Evolutionary conservation across 1,140 invertebrate genomes (phyloP).

Genomic region (Leptinotarsa undecemlineata): DNA sequence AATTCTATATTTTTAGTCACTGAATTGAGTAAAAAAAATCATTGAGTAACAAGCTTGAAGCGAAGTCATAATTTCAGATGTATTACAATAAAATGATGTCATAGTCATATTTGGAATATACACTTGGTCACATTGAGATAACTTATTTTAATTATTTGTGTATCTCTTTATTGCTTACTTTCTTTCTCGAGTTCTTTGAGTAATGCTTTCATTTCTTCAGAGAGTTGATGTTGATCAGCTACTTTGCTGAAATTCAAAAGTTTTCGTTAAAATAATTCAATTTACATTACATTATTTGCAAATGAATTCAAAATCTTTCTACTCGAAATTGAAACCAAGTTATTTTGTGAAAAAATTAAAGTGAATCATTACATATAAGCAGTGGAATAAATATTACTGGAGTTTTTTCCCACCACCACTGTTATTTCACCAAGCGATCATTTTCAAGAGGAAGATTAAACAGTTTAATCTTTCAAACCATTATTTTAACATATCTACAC

Average conservation of each 20-base stretch:
- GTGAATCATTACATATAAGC: too few species aligned
- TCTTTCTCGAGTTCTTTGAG: conserved; percentile 52
- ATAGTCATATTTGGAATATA: conserved; percentile 1
- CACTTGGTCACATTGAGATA: background rate
- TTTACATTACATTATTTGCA: background rate
- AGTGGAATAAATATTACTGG: too few species aligned
- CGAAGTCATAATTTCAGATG: conserved; percentile 2
- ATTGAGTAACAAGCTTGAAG: conserved; percentile 7
- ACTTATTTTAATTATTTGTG: background rate
- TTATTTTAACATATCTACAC: too few species aligned
- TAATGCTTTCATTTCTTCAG: conserved; percentile 53
- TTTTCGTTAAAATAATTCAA: background rate
- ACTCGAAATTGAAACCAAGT: background rate
- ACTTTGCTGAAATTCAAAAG: conserved; percentile 43
- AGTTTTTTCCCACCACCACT: too few species aligned
- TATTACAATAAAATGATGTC: background rate
- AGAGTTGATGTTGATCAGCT: conserved; percentile 51
- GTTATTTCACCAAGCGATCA: too few species aligned
- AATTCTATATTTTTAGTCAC: background rate
- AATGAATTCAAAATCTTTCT: background rate
- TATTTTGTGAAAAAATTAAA: too few species aligned
- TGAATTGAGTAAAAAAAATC: background rate
- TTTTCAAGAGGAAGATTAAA: too few species aligned
- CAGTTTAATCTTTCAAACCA: too few species aligned
- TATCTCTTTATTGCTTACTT: conserved; percentile 49